phyloP scores from a whole-genome alignment of 1,140 invertebrate species.

The Uloborus diversus region DNA sequence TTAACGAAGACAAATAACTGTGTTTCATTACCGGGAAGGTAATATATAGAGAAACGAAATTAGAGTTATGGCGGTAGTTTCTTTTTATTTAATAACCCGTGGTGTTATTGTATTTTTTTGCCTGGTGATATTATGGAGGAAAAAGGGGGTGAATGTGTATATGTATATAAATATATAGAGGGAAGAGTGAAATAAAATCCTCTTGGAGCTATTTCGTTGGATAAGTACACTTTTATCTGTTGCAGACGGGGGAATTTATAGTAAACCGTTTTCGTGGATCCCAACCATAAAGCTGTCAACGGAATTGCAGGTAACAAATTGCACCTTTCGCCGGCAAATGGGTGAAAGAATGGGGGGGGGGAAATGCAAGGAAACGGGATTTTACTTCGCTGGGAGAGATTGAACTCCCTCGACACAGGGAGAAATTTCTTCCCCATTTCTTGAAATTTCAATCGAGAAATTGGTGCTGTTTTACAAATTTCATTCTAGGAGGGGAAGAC shows the following conservation, averaged over 20 bases:
- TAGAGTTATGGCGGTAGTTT: constrained; percentile 39
- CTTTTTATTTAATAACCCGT: constrained; percentile 52
- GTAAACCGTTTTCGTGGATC: constrained; percentile 24
- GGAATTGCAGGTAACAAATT: constrained; percentile 33
- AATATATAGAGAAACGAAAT: not conserved
- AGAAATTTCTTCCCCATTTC: too few species aligned
- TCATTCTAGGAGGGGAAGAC: too few species aligned
- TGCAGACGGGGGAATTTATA: constrained; percentile 34
- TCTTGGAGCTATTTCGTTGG: not conserved
- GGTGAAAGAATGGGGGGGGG: not conserved
- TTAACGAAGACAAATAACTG: constrained; percentile 45
- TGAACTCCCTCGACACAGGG: too few species aligned
- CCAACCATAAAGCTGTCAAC: constrained; percentile 42
- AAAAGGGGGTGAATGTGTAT: not conserved
- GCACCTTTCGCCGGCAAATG: not conserved
- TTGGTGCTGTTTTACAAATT: too few species aligned
- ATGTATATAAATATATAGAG: too few species aligned
- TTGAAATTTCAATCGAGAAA: too few species aligned
- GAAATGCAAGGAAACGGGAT: too few species aligned
- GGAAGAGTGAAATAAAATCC: constrained; percentile 36
- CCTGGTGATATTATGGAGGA: not conserved
- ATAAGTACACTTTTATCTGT: constrained; percentile 32
- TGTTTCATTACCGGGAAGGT: constrained; percentile 21
- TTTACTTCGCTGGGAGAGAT: too few species aligned
- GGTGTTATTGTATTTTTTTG: constrained; percentile 26